phyloP scores from a whole-genome alignment of 2,113 vertebrate genomes.

The Mormoops blainvillei region DNA sequence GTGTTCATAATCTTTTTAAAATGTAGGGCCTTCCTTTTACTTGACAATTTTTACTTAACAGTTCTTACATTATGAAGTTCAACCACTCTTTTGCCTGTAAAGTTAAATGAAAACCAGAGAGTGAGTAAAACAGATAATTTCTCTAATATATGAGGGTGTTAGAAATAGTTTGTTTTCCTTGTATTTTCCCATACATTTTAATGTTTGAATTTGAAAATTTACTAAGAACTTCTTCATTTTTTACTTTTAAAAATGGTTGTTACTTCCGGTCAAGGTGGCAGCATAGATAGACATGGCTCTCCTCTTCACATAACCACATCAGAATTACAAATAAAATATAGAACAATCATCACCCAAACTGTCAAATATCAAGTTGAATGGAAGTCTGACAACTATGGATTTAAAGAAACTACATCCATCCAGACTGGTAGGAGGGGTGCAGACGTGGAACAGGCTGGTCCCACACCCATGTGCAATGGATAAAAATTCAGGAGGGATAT shows the following conservation, averaged over 20 bases:
- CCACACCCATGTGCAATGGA: too few species aligned
- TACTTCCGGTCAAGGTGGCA: too few species aligned
- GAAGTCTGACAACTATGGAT: too few species aligned
- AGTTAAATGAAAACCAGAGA: conserved; percentile 33
- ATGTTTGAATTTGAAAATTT: conserved; percentile 4
- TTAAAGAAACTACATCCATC: too few species aligned
- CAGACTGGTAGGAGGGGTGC: too few species aligned
- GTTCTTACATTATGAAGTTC: conserved; percentile 40
- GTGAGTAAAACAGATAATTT: conserved; percentile 35
- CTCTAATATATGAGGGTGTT: background rate
- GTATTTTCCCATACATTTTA: conserved; percentile 35
- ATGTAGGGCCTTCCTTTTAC: conserved; percentile 27
- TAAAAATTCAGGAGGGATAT: too few species aligned
- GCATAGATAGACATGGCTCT: too few species aligned
- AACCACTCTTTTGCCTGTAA: conserved; percentile 25
- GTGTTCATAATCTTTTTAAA: conserved; percentile 10
- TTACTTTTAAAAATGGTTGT: conserved; percentile 18
- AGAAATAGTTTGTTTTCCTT: conserved; percentile 31
- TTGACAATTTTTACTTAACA: conserved; percentile 32
- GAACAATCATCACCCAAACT: too few species aligned
- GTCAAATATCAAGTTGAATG: too few species aligned
- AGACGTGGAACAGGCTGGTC: too few species aligned
- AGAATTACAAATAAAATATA: too few species aligned
- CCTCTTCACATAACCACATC: too few species aligned
- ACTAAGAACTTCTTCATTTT: background rate